Evolutionary conservation across 2,797 vertebrate species (phyloP).

Genomic region (Champsocephalus esox): DNA sequence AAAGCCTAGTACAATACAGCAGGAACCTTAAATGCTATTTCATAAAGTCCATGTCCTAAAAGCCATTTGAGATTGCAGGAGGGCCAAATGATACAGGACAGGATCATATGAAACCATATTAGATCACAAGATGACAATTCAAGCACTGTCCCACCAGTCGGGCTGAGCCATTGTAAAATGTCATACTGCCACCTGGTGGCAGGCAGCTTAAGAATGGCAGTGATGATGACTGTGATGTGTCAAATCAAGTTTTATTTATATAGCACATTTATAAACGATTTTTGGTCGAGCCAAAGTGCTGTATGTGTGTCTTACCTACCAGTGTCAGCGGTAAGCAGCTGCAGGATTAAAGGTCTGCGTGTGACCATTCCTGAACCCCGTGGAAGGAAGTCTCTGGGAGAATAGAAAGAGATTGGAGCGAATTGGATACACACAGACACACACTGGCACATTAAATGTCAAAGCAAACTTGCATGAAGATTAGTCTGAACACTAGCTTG

Average conservation of each 20-base stretch:
- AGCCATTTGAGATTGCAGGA: not conserved
- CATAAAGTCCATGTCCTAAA: not conserved
- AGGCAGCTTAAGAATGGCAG: constrained; percentile 1
- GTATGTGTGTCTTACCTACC: constrained; percentile 53
- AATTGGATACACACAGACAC: not conserved
- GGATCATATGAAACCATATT: not conserved
- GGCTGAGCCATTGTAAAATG: not conserved
- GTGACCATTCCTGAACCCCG: constrained; percentile 85
- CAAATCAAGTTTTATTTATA: no score
- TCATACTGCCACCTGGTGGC: constrained; percentile 70
- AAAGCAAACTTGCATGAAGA: constrained; percentile 6
- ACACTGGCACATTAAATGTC: not conserved
- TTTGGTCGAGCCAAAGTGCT: no score
- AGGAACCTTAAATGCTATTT: not conserved
- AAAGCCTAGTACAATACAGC: not conserved
- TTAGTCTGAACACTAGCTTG: constrained; percentile 40
- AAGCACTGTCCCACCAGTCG: not conserved
- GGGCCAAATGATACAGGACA: no score
- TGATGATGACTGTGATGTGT: not conserved
- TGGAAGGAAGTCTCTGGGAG: constrained; percentile 84
- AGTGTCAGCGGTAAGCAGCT: constrained; percentile 74
- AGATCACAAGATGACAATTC: not conserved
- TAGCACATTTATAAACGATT: no score
- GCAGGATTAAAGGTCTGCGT: constrained; percentile 84
- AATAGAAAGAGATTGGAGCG: constrained; percentile 27